Conservation (phyloP, 2,888 invertebrate genomes). For the Drosophila quasianomalipes region DNA sequence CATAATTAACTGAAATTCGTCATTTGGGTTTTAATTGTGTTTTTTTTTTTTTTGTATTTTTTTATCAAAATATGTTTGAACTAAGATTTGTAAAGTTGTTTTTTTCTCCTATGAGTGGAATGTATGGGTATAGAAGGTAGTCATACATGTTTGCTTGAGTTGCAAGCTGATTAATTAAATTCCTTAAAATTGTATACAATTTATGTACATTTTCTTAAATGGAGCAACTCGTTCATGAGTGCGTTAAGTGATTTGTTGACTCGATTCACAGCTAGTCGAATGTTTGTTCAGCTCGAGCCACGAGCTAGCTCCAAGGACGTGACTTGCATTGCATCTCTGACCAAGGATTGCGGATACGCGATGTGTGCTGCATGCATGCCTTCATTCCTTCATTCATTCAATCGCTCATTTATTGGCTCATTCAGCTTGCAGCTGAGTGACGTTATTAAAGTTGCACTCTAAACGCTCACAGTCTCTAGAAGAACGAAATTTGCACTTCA, state of each 20-base stretch:
- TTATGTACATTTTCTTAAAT: not conserved
- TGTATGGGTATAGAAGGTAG: not conserved
- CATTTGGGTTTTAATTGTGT: not conserved
- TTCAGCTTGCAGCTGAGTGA: constrained; percentile 46
- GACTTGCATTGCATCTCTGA: constrained; percentile 41
- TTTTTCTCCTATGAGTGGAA: not conserved
- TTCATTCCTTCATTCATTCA: constrained; percentile 28
- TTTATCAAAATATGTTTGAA: not conserved
- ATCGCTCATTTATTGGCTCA: constrained; percentile 25
- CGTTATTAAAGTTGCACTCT: constrained; percentile 49
- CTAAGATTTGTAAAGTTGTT: not conserved
- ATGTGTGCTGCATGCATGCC: constrained; percentile 42
- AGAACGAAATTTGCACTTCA: constrained; percentile 63
- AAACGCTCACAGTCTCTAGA: constrained; percentile 17
- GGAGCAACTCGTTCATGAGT: not conserved
- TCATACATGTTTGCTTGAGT: not conserved
- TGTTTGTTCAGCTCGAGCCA: constrained; percentile 32
- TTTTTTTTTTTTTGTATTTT: not conserved
- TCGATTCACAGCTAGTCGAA: constrained; percentile 32
- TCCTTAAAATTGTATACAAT: not conserved
- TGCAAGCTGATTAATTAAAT: not conserved
- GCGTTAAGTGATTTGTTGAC: constrained; percentile 27
- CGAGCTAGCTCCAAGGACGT: constrained; percentile 37
- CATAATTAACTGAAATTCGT: not conserved
- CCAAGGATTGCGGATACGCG: constrained; percentile 36